Conservation (phyloP, 2,113 vertebrate genomes). For the Hypocryptadius cinnamomeus region DNA sequence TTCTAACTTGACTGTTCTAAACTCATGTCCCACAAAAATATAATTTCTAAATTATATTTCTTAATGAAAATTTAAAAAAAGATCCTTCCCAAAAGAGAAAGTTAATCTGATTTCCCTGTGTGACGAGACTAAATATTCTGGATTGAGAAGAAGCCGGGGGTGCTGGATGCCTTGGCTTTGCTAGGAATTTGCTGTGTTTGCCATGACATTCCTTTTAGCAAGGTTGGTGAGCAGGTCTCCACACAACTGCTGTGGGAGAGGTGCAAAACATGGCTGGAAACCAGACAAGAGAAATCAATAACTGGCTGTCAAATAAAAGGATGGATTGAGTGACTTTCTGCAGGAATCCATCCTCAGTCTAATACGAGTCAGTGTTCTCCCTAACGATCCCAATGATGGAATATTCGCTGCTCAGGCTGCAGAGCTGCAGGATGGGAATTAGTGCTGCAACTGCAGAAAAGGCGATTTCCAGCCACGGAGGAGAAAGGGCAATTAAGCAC, state of each 20-base stretch:
- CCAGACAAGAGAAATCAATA: constrained; percentile 18
- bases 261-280: not conserved
- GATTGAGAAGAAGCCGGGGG: not conserved
- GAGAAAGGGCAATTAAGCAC: not conserved
- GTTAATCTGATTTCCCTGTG: not conserved
- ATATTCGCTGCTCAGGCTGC: not conserved
- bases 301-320: not conserved
- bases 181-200: not conserved
- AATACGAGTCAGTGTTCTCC: constrained; percentile 15
- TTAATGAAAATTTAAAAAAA: not conserved
- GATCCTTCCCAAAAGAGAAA: not conserved
- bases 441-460: not conserved
- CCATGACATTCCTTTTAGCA: not conserved
- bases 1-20: not conserved
- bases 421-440: constrained; percentile 7
- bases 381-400: constrained; percentile 18
- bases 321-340: constrained; percentile 41
- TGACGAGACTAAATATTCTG: not conserved
- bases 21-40: not conserved
- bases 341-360: constrained; percentile 21
- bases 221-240: not conserved
- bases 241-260: not conserved
- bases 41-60: not conserved
- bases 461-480: not conserved
- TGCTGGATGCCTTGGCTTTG: not conserved